Percentiles rank a stretch among this genome's conserved stretches.
Evolutionary conservation across 2,113 vertebrate species (phyloP).

Genomic region (Isurus oxyrinchus): DNA sequence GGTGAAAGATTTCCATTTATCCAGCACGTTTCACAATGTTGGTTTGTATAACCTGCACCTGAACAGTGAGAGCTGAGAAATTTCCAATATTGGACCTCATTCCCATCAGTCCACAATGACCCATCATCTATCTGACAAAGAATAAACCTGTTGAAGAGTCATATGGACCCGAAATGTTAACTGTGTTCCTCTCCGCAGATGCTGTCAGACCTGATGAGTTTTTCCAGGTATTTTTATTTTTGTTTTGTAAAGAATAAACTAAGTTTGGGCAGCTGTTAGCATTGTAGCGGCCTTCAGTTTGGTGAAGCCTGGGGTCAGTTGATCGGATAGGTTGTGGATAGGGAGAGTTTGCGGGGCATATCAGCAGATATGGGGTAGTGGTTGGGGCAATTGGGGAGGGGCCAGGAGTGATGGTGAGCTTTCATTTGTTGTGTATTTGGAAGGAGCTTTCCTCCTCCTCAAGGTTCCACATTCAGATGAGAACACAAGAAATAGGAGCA

Average conservation of each 20-base stretch:
- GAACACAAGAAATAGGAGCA: no score
- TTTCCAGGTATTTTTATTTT: no score
- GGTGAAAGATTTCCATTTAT: no score
- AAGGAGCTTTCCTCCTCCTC: neutral
- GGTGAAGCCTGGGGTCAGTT: neutral
- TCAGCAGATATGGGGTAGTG: neutral
- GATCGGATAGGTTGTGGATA: neutral
- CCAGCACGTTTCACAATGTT: no score
- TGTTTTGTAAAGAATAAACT: neutral
- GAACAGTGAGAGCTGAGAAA: neutral
- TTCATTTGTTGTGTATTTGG: neutral
- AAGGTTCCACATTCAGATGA: neutral
- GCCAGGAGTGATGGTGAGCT: neutral
- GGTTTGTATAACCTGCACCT: neutral
- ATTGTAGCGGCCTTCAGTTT: neutral
- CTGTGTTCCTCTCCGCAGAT: no score
- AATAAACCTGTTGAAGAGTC: no score
- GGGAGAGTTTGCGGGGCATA: neutral
- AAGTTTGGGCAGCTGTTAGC: neutral
- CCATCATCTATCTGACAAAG: neutral
- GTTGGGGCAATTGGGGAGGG: no score
- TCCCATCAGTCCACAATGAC: neutral
- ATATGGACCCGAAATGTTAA: no score
- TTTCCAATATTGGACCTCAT: neutral
- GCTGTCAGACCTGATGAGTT: no score